Percentiles rank a stretch among this genome's conserved stretches.
Evolutionary conservation across 2,888 invertebrate genomes (phyloP).

Genomic region (Phragmatobia fuliginosa): DNA sequence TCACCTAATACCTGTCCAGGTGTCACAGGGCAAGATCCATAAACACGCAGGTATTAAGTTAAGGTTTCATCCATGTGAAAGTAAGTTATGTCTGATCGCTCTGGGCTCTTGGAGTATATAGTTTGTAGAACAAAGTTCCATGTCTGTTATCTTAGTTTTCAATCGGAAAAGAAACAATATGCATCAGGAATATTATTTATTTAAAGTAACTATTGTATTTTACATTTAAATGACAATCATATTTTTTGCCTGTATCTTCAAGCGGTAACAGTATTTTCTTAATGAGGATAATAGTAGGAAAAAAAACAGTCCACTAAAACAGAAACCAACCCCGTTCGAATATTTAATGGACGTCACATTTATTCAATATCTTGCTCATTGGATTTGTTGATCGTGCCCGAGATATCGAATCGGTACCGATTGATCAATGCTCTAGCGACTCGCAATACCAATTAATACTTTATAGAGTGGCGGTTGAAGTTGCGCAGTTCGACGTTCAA

Average conservation of each 20-base stretch:
- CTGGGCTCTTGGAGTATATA: no score
- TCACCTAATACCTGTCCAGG: no score
- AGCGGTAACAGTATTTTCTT: background rate
- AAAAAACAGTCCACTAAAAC: background rate
- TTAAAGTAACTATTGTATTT: no score
- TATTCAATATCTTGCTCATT: constrained; percentile 25
- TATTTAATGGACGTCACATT: constrained; percentile 2
- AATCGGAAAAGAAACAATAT: no score
- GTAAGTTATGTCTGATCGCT: no score
- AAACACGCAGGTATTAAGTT: no score
- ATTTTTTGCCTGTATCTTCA: background rate
- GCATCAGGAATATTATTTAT: no score
- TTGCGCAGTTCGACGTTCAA: constrained; percentile 15
- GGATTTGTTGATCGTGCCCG: constrained; percentile 28
- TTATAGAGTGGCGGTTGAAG: constrained; percentile 23
- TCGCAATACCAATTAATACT: constrained; percentile 46
- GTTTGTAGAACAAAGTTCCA: no score
- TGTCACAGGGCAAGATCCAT: no score
- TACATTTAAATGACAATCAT: background rate
- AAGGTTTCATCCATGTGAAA: no score
- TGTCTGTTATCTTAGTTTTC: no score
- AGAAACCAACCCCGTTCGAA: background rate
- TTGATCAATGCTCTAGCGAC: constrained; percentile 27
- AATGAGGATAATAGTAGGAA: background rate
- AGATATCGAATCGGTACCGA: constrained; percentile 31